Evolutionary conservation across 2,888 invertebrate genomes (phyloP), one percentile per base, ranked within the genome.

Genomic region (Trachelus troglodyta): DNA sequence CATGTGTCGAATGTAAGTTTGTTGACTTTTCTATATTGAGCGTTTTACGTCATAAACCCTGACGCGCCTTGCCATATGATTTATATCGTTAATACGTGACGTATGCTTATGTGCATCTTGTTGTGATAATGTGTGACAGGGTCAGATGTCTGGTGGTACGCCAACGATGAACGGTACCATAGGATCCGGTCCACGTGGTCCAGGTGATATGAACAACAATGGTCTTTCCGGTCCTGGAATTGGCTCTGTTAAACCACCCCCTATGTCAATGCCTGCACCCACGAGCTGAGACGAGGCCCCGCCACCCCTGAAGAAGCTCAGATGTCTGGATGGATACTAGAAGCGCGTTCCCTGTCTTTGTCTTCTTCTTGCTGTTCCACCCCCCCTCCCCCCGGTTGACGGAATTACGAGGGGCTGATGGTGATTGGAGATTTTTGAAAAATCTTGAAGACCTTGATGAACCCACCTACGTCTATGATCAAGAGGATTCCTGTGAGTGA

Each of bases 241-340:
- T 23, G 91, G 90, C 6, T 84, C 90, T 34, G 90, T 91, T 33
- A 91, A 91, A 82, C 89, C 90, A 76, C 86, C 91, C n/a, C 91
- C 91, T 74, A 90, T 91, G 89, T 87, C 91, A 80, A 91, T 91
- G 91, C 89, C 90, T 71, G 90, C 91, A 35, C 91, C 91, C 82
- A 91, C 91, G 83, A 91, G 91, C 91, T 91, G 91, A 91, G 90
- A 91, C 88, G 91, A 91, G 89, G 90, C 88, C 81, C 83, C 82
- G 76, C 87, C 87, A 75, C 90, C 90, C 37, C 78, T 89, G 85
- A 91, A 91, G 84, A 91, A 91, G 85, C 88, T 91, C 80, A 88
- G 91, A 83, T 91, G 91, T 87, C 90, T 91, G 85, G 90, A 91
- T 83, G 87, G 91, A 85, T 91, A 91, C 83, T 91, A 85, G 90